These are phyloP conservation scores for Varecia variegata DNA, from an alignment of 2,797 vertebrate genomes.

Conservation along the genomic window DNA sequence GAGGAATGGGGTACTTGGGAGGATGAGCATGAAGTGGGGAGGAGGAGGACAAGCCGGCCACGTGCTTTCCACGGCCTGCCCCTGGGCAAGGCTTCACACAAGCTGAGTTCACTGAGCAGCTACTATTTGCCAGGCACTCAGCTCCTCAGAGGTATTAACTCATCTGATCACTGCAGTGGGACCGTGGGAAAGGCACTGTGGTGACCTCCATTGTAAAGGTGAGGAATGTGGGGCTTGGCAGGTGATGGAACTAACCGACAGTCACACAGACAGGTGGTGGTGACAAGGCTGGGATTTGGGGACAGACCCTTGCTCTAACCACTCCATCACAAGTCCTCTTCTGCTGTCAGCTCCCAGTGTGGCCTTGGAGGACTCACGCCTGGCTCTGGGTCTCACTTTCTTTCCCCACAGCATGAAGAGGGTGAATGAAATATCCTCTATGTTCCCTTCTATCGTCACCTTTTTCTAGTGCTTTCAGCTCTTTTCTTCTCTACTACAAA, in stretches of 20 bases:
- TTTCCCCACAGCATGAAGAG: not conserved
- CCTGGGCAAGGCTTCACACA: not conserved
- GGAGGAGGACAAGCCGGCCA: not conserved
- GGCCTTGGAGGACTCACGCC: not conserved
- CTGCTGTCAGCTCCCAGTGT: not conserved
- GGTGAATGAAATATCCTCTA: not conserved
- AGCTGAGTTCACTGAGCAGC: not conserved
- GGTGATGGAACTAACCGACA: no score
- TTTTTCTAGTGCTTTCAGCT: not conserved
- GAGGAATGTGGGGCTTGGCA: not conserved
- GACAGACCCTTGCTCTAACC: not conserved
- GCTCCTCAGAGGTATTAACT: not conserved
- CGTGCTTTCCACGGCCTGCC: not conserved
- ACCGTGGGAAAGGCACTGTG: not conserved
- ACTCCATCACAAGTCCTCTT: not conserved
- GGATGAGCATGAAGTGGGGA: not conserved
- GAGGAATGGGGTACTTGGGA: not conserved
- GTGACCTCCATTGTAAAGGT: rapidly evolving
- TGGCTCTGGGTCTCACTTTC: not conserved
- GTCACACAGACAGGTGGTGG: not conserved
- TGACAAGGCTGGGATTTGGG: not conserved
- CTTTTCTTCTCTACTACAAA: not conserved
- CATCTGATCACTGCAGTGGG: not conserved
- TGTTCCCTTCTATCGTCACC: rapidly evolving
- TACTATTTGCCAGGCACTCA: not conserved